A percentile compares a stretch with the other conserved stretches of the same genome.
phyloP scores from a whole-genome alignment of 2,888 invertebrate species.

The Alloplasta piceator region DNA sequence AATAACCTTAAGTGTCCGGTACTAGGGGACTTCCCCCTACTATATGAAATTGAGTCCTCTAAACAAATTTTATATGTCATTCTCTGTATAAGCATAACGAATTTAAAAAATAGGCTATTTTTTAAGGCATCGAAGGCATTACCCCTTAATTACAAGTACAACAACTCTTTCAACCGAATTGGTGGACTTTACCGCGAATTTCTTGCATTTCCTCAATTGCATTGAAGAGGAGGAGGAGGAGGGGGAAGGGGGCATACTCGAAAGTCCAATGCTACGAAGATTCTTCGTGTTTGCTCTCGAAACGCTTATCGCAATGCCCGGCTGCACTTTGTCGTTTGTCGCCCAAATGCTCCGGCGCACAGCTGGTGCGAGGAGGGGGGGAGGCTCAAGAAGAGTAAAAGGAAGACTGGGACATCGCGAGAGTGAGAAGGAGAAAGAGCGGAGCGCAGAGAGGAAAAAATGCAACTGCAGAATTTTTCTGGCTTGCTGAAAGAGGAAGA shows the following conservation, averaged over 20 bases:
- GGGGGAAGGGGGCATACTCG: not conserved
- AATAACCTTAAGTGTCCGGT: no score
- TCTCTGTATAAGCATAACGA: no score
- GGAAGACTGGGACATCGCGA: no score
- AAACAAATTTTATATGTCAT: no score
- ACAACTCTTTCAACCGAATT: no score
- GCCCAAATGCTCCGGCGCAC: slow-evolving; percentile 49
- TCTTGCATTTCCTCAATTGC: slow-evolving; percentile 51
- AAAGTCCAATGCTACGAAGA: slow-evolving; percentile 55
- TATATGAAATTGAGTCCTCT: no score
- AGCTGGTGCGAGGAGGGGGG: no score
- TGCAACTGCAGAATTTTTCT: slow-evolving; percentile 57
- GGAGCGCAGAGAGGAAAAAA: slow-evolving; percentile 28
- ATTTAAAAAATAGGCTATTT: no score
- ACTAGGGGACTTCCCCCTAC: no score
- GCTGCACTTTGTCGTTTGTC: slow-evolving; percentile 74
- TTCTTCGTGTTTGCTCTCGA: slow-evolving; percentile 62
- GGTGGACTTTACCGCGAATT: slow-evolving; percentile 13
- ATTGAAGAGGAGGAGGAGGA: not conserved
- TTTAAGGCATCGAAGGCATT: no score
- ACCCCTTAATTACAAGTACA: no score
- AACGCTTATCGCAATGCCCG: slow-evolving; percentile 74
- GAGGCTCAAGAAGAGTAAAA: slow-evolving; percentile 58
- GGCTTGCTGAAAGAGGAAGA: slow-evolving; percentile 51
- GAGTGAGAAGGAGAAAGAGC: no score